Percentiles rank a stretch among this genome's conserved stretches.
Evolutionary conservation across 2,888 invertebrate genomes (phyloP).

Genomic region (Aleiodes alternator): DNA sequence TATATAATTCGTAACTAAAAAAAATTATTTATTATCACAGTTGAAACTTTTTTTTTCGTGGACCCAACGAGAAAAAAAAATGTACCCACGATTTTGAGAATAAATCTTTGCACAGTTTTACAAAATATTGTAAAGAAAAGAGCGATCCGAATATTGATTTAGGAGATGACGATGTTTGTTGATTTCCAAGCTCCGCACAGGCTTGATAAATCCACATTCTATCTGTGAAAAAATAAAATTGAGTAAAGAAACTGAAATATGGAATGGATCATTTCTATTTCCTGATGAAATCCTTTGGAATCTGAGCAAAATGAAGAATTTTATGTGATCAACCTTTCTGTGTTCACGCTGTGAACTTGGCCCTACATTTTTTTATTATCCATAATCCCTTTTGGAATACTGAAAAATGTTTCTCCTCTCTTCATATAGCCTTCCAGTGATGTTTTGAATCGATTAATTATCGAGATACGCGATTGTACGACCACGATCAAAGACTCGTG

Average conservation of each 20-base stretch:
- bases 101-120: conserved; percentile 73
- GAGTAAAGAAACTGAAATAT: not conserved
- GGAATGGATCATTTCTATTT: not conserved
- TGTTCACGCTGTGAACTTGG: no score
- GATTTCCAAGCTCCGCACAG: conserved; percentile 91
- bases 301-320: no score
- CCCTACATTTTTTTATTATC: no score
- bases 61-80: not conserved
- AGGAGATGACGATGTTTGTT: conserved; percentile 82
- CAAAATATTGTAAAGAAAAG: conserved; percentile 77
- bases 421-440: no score
- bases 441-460: no score
- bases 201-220: conserved; percentile 90
- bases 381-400: no score
- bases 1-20: conserved; percentile 59
- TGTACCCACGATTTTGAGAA: conserved; percentile 74
- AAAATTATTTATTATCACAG: not conserved
- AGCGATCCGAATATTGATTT: conserved; percentile 80
- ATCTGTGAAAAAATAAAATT: conserved; percentile 74
- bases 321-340: no score
- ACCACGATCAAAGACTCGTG: no score
- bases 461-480: no score
- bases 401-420: no score
- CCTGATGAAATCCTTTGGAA: no score
- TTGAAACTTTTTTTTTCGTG: not conserved